Base-by-base conservation (phyloP, 2,797 vertebrate species). In the Argya squamiceps region DNA sequence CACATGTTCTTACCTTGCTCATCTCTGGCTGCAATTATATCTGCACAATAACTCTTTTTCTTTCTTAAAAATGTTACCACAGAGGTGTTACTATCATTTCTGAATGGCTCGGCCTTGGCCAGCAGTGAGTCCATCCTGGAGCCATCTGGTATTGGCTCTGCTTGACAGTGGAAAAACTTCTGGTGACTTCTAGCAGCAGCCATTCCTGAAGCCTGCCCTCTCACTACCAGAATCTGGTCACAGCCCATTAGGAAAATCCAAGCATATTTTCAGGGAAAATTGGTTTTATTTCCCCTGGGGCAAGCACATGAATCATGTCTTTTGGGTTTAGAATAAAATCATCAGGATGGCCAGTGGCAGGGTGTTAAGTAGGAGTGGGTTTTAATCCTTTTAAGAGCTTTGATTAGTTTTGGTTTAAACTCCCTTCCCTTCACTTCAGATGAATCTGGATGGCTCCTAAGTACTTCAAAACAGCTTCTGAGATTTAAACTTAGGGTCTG, bases 231-330 rank as follows among this genome's bases (percentile, higher is more conserved):
- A 90, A 67, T 50, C 81, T 36, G 39, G 41, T 41, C 27, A 73
- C 34, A 73, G 59, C 46, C 80, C 19, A 6, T 27, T 50, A 44
- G 59, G 60, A 11, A 95, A 93, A 94, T 32, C 14, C 41, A 70
- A 88, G 46, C 5, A 10, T 67, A 60, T 92, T 88, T 86, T 29
- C 77, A 88, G 41, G 32, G 55, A 75, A 91, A 96, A 93, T 47
- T 62, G 62, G 67, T 81, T 95, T 86, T 79, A 69, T 67, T 84
- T 88, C 32, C 50, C 47, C 20, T 62, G 32, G 16, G 74, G 59
- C 69, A 83, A 43, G 41, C 13, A 37, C 22, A 47, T 11, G 15
- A 56, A 43, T 49, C 5, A 21, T 85, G 68, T 95, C 23, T 93
- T 88, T 70, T 1, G 15, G 30, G 23, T 88, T 82, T 73, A 77